Conservation (phyloP, 1,140 invertebrate species). For the Pogonomyrmex californicus region DNA sequence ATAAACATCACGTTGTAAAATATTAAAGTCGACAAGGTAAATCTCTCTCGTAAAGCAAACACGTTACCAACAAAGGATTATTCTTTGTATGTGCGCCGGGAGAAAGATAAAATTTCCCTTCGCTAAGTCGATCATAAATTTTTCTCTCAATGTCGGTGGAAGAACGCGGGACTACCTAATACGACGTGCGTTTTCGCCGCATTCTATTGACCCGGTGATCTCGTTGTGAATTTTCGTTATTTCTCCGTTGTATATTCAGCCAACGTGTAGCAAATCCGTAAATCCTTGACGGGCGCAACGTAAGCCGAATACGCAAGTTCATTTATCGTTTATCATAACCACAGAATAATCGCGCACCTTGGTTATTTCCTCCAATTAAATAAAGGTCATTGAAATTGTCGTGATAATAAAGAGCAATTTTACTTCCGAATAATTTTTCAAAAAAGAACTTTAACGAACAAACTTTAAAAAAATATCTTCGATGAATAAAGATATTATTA, state of each 20-base stretch:
- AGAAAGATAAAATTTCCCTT: constrained; percentile 40
- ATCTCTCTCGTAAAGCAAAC: constrained; percentile 29
- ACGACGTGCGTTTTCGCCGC: constrained; percentile 51
- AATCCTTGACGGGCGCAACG: constrained; percentile 64
- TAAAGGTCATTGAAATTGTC: background rate
- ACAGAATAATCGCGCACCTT: constrained; percentile 39
- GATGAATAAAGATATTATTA: background rate
- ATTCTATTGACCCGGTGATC: constrained; percentile 71
- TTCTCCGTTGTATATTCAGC: constrained; percentile 69
- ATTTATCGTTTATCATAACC: constrained; percentile 64
- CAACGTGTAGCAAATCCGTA: constrained; percentile 69
- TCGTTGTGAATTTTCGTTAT: constrained; percentile 69
- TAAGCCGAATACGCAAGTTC: constrained; percentile 65
- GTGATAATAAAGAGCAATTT: background rate
- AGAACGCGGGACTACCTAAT: constrained; percentile 38
- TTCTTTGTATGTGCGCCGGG: constrained; percentile 2
- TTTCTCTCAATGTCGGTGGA: constrained; percentile 18
- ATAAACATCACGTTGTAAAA: constrained; percentile 14
- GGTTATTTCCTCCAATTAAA: background rate
- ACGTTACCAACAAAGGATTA: constrained; percentile 47
- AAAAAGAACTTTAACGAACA: background rate
- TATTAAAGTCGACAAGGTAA: constrained; percentile 33
- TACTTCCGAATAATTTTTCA: background rate
- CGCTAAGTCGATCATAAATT: constrained; percentile 56
- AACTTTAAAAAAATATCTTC: too few relatives aligned